Base-by-base conservation (phyloP, 1,140 invertebrate species). In the Drosophila kurseongensis region DNA sequence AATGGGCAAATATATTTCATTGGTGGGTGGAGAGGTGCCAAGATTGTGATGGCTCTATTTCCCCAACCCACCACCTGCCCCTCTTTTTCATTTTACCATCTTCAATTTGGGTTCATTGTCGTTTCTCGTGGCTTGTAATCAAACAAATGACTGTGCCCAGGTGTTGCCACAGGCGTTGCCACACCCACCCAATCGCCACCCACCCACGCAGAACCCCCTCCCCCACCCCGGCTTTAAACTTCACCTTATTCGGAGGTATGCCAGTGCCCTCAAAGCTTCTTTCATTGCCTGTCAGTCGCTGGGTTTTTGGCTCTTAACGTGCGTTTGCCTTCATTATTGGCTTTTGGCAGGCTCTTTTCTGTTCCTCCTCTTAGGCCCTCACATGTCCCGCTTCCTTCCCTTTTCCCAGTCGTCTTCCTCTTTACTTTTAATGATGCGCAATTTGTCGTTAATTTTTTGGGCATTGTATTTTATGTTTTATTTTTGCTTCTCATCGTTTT, bases 381-480 rank as follows among this genome's bases (percentile, higher is more conserved):
- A 35, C 10, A 35, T 29, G 23, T 35, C 44, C 58, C 45, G 16
- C 13, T 32, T 12, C n/a, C 51, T 45, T 55, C n/a, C 29, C 29
- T 10, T 16, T 56, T n/a, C 41, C 29, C 12, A 45, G 35, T 41
- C 45, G 18, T 29, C 52, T 38, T 35, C 42, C 47, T 74, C 75
- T 72, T 77, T 52, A 80, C 79, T 78, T 81, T 86, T 88, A 86
- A 86, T 88, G 82, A 86, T 82, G 82, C 83, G 75, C 78, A 86
- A 86, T 86, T 86, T 86, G 82, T 86, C 82, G 82, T 86, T 86
- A 88, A 86, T 86, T 86, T 72, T 73, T 88, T 86, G 75, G 78
- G 78, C 69, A 86, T 86, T 86, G 78, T 86, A 77, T 82, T 82
- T 86, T 81, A 86, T 86, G 81, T 81, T 81, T 78, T 81, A 61